These are phyloP conservation scores for Calidris pugnax DNA, from an alignment of 2,113 vertebrate genomes.

Conservation along the genomic window DNA sequence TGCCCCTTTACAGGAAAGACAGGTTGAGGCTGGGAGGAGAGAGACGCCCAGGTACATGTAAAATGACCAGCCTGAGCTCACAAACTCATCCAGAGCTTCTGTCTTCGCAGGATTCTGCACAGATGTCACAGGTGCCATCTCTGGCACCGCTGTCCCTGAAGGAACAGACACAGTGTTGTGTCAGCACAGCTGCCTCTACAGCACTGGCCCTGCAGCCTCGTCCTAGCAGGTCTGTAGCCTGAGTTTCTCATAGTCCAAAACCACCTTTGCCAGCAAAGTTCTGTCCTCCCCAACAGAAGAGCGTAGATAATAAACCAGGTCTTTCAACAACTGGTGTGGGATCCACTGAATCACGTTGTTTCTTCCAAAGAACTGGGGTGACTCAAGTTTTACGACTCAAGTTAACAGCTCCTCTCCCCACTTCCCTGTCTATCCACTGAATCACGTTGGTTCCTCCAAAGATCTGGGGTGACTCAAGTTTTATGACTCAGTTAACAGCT, in stretches of 20 bases:
- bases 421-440: background rate
- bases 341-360: background rate
- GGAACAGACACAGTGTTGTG: rapidly evolving
- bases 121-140: background rate
- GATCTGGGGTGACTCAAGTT: background rate
- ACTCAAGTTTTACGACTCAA: no score
- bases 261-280: background rate
- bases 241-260: background rate
- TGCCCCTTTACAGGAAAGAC: slow-evolving; percentile 45
- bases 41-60: background rate
- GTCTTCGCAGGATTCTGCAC: background rate
- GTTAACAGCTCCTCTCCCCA: background rate
- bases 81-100: background rate
- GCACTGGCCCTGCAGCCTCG: background rate
- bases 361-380: background rate
- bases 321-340: background rate
- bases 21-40: slow-evolving; percentile 20
- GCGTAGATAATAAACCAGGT: background rate
- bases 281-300: background rate
- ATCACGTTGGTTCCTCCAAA: no score
- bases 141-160: background rate
- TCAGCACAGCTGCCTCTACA: background rate
- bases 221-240: background rate
- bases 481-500: background rate
- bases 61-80: background rate